Conservation (phyloP, 2,113 vertebrate genomes). For the Eretmodus cyanostictus region DNA sequence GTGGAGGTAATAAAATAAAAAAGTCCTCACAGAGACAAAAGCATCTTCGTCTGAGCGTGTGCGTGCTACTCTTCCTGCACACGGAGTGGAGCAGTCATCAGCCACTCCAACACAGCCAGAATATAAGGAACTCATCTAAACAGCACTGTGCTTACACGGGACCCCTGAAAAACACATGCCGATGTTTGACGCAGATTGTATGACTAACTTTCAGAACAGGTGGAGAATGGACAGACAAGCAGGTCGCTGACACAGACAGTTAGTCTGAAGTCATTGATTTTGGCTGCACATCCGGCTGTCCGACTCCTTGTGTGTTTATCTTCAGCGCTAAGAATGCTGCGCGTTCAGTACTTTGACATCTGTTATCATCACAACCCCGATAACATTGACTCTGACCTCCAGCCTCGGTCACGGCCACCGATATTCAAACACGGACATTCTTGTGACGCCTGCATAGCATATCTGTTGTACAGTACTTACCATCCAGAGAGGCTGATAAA, state of each 20-base stretch:
- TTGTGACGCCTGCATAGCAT: not conserved
- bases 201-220: not conserved
- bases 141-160: not conserved
- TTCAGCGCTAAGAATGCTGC: not conserved
- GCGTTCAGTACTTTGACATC: not conserved
- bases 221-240: not conserved
- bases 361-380: slow-evolving; percentile 5
- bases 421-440: not conserved
- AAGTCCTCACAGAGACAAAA: not conserved
- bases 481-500: not conserved
- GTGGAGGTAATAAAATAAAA: not conserved
- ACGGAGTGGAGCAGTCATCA: not conserved
- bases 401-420: not conserved
- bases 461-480: not conserved
- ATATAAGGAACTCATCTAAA: not conserved
- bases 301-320: not conserved
- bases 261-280: not conserved
- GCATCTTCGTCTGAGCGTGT: not conserved
- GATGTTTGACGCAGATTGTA: not conserved
- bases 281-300: not conserved
- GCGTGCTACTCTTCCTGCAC: not conserved
- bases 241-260: not conserved
- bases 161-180: fast-evolving
- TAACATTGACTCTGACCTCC: slow-evolving; percentile 1
- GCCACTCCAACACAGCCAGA: not conserved